Percentiles rank a stretch among this genome's conserved stretches.
Evolutionary conservation across 2,797 vertebrate species (phyloP).

Genomic region (Hapalemur alaotrensis): DNA sequence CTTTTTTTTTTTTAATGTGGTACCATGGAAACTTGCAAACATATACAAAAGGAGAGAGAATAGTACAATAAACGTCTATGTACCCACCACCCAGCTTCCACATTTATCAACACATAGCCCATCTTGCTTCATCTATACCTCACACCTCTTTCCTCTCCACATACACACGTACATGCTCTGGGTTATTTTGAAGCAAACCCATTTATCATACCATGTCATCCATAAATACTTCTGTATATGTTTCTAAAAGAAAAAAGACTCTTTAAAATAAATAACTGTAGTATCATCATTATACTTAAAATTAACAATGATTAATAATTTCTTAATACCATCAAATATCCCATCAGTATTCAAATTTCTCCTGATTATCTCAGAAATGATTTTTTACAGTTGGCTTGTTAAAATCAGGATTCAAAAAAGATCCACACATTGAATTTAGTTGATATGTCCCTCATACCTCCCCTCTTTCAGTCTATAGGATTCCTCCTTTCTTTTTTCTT

Average conservation of each 20-base stretch:
- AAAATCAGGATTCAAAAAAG: conserved; percentile 28
- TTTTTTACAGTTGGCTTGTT: conserved; percentile 36
- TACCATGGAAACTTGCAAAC: conserved; percentile 26
- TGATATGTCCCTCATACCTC: not conserved
- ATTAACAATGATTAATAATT: conserved; percentile 37
- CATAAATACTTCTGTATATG: not conserved
- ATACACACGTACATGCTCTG: not conserved
- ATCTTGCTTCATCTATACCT: not conserved
- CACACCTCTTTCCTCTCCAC: not conserved
- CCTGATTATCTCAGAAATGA: not conserved
- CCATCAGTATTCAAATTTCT: not conserved
- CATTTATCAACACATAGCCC: not conserved
- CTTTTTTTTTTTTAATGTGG: not conserved
- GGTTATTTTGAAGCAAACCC: conserved; percentile 26
- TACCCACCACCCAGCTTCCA: not conserved
- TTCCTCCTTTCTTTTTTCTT: not conserved
- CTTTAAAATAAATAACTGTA: not conserved
- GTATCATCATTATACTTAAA: conserved; percentile 36
- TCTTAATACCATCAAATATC: conserved; percentile 1
- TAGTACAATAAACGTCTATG: not conserved
- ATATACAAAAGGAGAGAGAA: not conserved
- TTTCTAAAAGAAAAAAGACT: conserved; percentile 5
- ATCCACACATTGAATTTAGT: conserved; percentile 11
- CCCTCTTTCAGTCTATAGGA: not conserved
- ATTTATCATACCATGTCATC: not conserved